These are phyloP conservation scores for Stigmatopora argus DNA, from an alignment of 2,113 vertebrate genomes.

Conservation along the genomic window DNA sequence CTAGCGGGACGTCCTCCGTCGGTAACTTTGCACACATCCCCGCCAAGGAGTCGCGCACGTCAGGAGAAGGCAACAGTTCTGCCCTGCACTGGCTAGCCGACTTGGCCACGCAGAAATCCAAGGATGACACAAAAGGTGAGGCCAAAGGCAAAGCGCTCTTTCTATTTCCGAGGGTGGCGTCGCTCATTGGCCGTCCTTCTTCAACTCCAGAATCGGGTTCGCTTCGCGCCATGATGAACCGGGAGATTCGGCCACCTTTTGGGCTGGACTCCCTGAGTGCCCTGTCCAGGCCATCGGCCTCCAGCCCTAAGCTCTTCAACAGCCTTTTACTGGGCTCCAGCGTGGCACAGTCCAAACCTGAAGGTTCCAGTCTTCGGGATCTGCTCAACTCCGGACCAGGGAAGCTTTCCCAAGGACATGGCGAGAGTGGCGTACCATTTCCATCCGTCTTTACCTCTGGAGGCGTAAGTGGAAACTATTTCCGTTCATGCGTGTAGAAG, in stretches of 20 bases:
- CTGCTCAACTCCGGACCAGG: conserved; percentile 93
- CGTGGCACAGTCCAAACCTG: conserved; percentile 85
- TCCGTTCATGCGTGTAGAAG: not conserved
- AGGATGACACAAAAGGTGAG: conserved; percentile 95
- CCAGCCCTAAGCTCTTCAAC: conserved; percentile 92
- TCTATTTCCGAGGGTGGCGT: not conserved
- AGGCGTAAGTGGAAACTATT: conserved; percentile 68
- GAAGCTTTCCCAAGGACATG: conserved; percentile 84
- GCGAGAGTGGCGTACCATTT: conserved; percentile 87
- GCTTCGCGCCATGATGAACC: conserved; percentile 85
- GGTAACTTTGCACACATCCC: conserved; percentile 61
- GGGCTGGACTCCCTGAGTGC: conserved; percentile 89
- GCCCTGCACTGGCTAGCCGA: conserved; percentile 97
- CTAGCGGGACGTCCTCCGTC: conserved; percentile 43
- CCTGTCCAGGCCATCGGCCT: conserved; percentile 81
- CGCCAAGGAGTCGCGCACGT: conserved; percentile 74
- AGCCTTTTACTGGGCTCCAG: conserved; percentile 87
- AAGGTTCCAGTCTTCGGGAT: conserved; percentile 94
- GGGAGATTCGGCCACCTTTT: conserved; percentile 86
- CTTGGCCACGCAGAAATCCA: conserved; percentile 93
- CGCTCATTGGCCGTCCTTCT: not conserved
- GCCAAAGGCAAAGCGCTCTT: conserved; percentile 2
- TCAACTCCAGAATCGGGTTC: conserved; percentile 78
- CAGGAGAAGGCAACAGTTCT: conserved; percentile 81
- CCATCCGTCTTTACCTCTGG: conserved; percentile 90